These are phyloP conservation scores for Aulostomus chinensis DNA, from an alignment of 2,797 vertebrate genomes.

Conservation along the genomic window DNA sequence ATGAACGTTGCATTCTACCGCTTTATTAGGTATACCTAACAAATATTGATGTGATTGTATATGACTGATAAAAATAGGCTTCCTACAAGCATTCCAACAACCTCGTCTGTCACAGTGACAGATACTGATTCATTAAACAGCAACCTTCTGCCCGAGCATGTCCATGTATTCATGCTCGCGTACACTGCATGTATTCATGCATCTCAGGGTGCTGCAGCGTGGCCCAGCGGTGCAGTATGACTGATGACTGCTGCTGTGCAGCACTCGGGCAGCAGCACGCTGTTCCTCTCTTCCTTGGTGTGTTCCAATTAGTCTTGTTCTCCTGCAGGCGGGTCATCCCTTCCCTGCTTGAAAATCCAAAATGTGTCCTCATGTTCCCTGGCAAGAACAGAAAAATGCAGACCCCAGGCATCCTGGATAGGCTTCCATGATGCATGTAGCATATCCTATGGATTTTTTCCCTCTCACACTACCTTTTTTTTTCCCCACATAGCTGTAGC, in stretches of 20 bases:
- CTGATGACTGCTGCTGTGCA: conserved; percentile 63
- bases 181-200: conserved; percentile 32
- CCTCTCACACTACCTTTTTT: conserved; percentile 41
- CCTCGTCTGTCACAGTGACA: conserved; percentile 51
- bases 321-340: conserved; percentile 60
- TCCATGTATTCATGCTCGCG: conserved; percentile 17
- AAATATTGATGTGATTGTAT: too few relatives aligned
- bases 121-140: conserved; percentile 55
- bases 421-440: conserved; percentile 44
- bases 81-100: conserved; percentile 12
- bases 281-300: conserved; percentile 46
- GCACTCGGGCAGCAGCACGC: conserved; percentile 49
- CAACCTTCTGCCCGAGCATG: conserved; percentile 11
- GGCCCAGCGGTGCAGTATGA: conserved; percentile 53
- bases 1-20: too few relatives aligned
- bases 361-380: conserved; percentile 41
- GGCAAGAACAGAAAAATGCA: conserved; percentile 26
- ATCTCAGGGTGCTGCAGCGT: conserved; percentile 32
- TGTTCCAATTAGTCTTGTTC: conserved; percentile 71
- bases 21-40: too few relatives aligned
- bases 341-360: conserved; percentile 25
- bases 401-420: conserved; percentile 43
- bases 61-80: conserved; percentile 56
- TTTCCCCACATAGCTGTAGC: conserved; percentile 38
- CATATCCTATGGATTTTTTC: conserved; percentile 47